phyloP scores from a whole-genome alignment of 2,113 vertebrate species.

The Oryctolagus cuniculus region DNA sequence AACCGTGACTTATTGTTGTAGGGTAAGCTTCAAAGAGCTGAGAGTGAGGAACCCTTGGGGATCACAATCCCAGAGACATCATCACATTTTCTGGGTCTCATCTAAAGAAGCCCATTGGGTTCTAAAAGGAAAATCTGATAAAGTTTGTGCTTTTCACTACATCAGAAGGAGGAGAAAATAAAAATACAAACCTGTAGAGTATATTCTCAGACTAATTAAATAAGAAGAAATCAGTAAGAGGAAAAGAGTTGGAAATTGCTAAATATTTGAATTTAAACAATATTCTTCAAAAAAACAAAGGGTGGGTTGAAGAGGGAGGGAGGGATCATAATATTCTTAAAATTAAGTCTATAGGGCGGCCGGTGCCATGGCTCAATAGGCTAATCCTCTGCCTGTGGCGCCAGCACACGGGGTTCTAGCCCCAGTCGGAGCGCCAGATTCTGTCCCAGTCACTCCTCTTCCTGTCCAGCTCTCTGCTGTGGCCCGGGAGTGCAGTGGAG shows the following conservation, averaged over 20 bases:
- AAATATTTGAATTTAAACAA: background rate
- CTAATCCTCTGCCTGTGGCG: no score
- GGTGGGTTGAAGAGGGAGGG: no score
- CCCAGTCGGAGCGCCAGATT: no score
- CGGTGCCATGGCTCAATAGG: no score
- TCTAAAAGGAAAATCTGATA: background rate
- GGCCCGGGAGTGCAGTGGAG: no score
- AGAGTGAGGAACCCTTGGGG: background rate
- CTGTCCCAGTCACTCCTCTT: no score
- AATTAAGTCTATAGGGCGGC: no score
- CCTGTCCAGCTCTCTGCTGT: no score
- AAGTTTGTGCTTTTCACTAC: background rate
- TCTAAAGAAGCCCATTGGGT: background rate
- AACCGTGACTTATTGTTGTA: background rate
- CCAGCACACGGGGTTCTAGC: no score
- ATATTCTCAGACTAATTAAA: background rate
- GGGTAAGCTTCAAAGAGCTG: rapidly evolving
- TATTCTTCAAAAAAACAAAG: background rate
- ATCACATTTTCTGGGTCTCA: background rate
- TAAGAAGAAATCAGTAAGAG: background rate
- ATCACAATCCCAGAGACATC: no score
- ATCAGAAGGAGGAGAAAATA: background rate
- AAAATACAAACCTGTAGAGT: background rate
- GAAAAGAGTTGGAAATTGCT: background rate
- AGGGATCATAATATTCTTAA: no score